A percentile compares a stretch with the other conserved stretches of the same genome.
phyloP scores from a whole-genome alignment of 1,140 invertebrate genomes.

The Himalopsyche phryganea region DNA sequence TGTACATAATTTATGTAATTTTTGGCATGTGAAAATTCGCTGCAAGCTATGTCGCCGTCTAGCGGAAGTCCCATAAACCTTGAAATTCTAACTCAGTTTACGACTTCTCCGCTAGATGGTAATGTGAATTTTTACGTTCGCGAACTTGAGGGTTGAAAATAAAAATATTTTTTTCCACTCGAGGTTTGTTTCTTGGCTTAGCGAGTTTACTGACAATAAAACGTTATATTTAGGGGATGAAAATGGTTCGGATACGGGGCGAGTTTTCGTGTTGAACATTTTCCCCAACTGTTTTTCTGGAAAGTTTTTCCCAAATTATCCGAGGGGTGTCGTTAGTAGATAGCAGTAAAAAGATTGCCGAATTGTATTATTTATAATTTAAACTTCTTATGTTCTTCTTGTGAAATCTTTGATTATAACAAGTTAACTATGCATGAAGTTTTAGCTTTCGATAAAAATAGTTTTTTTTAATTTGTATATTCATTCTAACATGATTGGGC shows the following conservation, averaged over 20 bases:
- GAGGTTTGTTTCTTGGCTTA: conserved; percentile 25
- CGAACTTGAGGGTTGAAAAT: conserved; percentile 15
- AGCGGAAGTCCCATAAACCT: conserved; percentile 21
- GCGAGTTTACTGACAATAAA: neutral
- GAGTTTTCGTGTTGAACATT: neutral
- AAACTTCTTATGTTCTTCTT: too few species aligned
- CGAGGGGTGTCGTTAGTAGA: conserved; percentile 10
- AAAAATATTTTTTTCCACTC: conserved; percentile 4
- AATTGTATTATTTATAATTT: too few species aligned
- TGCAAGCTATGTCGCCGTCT: conserved; percentile 19
- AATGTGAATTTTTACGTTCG: conserved; percentile 4
- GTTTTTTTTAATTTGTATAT: too few species aligned
- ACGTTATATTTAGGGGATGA: conserved; percentile 12
- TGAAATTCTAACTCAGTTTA: conserved; percentile 11
- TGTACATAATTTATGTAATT: too few species aligned
- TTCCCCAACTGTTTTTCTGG: neutral
- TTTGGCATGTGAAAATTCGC: conserved; percentile 14
- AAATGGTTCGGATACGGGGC: conserved; percentile 8
- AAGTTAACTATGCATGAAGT: too few species aligned
- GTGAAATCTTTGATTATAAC: too few species aligned
- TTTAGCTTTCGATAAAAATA: too few species aligned
- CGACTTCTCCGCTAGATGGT: conserved; percentile 28
- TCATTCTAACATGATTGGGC: too few species aligned
- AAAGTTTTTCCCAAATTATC: conserved; percentile 10
- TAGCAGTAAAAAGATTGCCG: too few species aligned